Conservation (phyloP, 1,140 invertebrate species). For the Zaprionus kolodkinae region DNA sequence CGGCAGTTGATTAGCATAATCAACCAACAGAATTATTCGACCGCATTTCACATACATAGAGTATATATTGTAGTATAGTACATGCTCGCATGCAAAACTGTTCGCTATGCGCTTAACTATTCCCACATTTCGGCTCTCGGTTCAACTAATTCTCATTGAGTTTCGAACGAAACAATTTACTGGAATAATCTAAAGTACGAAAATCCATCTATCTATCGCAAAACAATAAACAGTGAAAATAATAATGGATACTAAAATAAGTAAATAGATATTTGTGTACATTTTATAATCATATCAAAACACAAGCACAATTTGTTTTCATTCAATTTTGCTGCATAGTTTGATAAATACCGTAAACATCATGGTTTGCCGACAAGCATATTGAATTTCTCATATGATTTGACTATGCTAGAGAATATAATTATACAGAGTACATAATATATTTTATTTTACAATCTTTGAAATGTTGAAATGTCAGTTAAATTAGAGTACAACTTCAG, state of each 20-base stretch:
- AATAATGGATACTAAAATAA: slow-evolving; percentile 26
- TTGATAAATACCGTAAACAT: neutral
- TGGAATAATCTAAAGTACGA: slow-evolving; percentile 20
- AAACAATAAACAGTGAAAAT: slow-evolving; percentile 32
- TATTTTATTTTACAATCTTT: neutral
- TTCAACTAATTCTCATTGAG: slow-evolving; percentile 15
- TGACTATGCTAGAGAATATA: neutral
- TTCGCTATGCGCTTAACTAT: slow-evolving; percentile 3
- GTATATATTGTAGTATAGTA: neutral
- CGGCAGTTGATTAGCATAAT: slow-evolving; percentile 50
- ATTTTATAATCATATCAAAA: slow-evolving; percentile 40
- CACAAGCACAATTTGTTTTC: slow-evolving; percentile 17
- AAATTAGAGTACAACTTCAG: neutral
- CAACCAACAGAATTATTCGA: slow-evolving; percentile 36
- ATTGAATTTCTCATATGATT: neutral
- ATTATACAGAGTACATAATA: neutral
- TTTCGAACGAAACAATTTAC: slow-evolving; percentile 18
- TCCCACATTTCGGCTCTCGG: slow-evolving; percentile 15
- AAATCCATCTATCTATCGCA: slow-evolving; percentile 22
- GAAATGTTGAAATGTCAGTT: neutral
- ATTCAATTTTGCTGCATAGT: slow-evolving; percentile 14
- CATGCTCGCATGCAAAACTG: slow-evolving; percentile 15
- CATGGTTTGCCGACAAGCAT: neutral
- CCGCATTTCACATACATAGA: slow-evolving; percentile 20
- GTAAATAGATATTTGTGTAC: slow-evolving; percentile 26